Base-by-base conservation (phyloP, 2,888 invertebrate species). In the Orthosia gracilis region DNA sequence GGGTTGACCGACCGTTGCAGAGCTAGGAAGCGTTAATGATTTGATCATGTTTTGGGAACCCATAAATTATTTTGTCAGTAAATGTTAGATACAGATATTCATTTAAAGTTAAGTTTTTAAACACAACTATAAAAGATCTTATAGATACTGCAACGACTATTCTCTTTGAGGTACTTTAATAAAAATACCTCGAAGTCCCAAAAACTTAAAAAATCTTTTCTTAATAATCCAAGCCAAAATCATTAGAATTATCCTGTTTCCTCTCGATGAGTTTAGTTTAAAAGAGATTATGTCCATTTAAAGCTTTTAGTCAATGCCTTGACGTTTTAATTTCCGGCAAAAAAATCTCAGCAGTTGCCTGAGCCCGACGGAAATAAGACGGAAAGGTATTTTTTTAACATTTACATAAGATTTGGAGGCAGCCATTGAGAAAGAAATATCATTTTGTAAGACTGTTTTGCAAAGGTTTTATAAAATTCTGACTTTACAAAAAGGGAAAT, bases 271-370 rank as follows among this genome's bases (percentile, higher is more conserved):
- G 65, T 80, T 72, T 55, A 76, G 57, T 66, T 61, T 70, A 69
- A 72, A 49, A 69, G 75, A 86, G 82, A 87, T 89, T 87, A 87
- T 85, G 85, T 87, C 85, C 87, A 86, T 89, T 90, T 88, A 84
- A 87, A 80, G 85, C 83, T 88, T 88, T 88, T 88, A 85, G 86
- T 88, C 88, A 87, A 90, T 87, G 87, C 85, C 70, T 80, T 88
- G 92, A 92, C 91, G 89, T 91, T 92, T 92, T 91, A 93, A 93
- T 92, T 92, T 92, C 92, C 93, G 91, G 78, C 9, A 82, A 83
- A 88, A 89, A 89, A 86, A 58, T 87, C 86, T 85, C 84, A 55
- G 21, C 52, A 62, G 69, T 66, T 61, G 65, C 69, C 69, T 59
- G 69, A 63, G 76, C 50, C 70, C 55, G 70, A 68, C 82, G 89